Evolutionary conservation across 2,113 vertebrate genomes (phyloP).

Genomic region (Scomber colias): DNA sequence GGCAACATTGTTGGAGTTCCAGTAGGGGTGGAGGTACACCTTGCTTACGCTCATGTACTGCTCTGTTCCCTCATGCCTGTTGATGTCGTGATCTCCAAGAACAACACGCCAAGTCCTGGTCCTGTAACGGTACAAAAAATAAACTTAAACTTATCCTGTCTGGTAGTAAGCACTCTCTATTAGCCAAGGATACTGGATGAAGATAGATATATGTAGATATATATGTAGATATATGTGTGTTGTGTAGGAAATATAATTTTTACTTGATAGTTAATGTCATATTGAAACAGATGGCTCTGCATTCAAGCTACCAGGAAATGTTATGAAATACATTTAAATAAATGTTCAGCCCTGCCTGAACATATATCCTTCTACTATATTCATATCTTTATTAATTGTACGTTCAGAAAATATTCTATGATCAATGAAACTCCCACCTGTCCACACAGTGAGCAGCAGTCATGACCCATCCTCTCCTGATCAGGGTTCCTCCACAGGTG

Average conservation of each 20-base stretch:
- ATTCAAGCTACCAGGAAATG: background rate
- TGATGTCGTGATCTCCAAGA: constrained; percentile 90
- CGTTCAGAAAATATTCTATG: constrained; percentile 11
- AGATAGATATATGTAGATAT: constrained; percentile 4
- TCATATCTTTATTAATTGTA: background rate
- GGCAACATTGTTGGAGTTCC: constrained; percentile 85
- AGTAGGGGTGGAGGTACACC: constrained; percentile 83
- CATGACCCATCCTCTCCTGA: constrained; percentile 88
- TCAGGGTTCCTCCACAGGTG: constrained; percentile 90
- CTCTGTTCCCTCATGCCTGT: constrained; percentile 83
- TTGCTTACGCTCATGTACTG: constrained; percentile 85
- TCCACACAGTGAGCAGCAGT: constrained; percentile 90
- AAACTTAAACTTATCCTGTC: background rate
- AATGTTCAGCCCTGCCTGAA: background rate
- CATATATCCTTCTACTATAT: background rate
- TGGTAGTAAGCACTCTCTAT: background rate
- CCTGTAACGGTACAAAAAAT: constrained; percentile 1
- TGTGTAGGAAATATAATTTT: background rate
- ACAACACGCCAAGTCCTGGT: constrained; percentile 86
- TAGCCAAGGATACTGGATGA: background rate
- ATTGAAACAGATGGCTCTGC: background rate
- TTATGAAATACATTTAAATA: background rate
- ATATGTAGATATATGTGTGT: background rate
- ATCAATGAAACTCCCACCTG: constrained; percentile 54
- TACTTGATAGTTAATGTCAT: background rate